Percentiles rank a stretch among this genome's conserved stretches.
phyloP scores from a whole-genome alignment of 2,888 invertebrate species.

The Parelbella ahira region DNA sequence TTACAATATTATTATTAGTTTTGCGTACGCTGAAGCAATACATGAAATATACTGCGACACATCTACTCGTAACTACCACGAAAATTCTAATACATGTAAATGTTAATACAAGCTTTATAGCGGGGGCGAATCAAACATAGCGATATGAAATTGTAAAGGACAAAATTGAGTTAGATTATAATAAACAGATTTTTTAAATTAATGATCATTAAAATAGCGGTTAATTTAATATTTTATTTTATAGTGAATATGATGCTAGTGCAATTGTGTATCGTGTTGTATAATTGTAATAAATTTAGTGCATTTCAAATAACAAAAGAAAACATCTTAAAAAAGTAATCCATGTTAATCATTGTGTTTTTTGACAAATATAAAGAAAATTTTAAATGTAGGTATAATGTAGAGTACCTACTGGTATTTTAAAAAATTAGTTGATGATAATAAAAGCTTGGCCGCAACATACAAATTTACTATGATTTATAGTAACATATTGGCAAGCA shows the following conservation, averaged over 20 bases:
- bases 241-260: constrained; percentile 22
- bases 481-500: constrained; percentile 38
- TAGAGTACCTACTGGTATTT: constrained; percentile 58
- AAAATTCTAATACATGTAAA: constrained; percentile 39
- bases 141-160: constrained; percentile 36
- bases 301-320: constrained; percentile 45
- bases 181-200: constrained; percentile 27
- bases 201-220: constrained; percentile 32
- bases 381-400: constrained; percentile 57
- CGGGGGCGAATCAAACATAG: constrained; percentile 33
- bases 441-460: constrained; percentile 70
- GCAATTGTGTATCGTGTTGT: constrained; percentile 31
- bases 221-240: constrained; percentile 29
- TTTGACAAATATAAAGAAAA: no score
- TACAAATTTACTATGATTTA: constrained; percentile 58
- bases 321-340: constrained; percentile 65
- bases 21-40: constrained; percentile 71
- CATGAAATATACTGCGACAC: constrained; percentile 46
- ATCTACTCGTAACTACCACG: constrained; percentile 22
- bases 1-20: constrained; percentile 45
- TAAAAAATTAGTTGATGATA: constrained; percentile 71
- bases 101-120: constrained; percentile 54
- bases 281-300: constrained; percentile 24
- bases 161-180: constrained; percentile 20
- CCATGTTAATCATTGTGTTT: constrained; percentile 38